Evolutionary conservation across 2,888 invertebrate genomes (phyloP), one percentile per base, ranked within the genome.

Genomic region (Limnephilus rhombicus): DNA sequence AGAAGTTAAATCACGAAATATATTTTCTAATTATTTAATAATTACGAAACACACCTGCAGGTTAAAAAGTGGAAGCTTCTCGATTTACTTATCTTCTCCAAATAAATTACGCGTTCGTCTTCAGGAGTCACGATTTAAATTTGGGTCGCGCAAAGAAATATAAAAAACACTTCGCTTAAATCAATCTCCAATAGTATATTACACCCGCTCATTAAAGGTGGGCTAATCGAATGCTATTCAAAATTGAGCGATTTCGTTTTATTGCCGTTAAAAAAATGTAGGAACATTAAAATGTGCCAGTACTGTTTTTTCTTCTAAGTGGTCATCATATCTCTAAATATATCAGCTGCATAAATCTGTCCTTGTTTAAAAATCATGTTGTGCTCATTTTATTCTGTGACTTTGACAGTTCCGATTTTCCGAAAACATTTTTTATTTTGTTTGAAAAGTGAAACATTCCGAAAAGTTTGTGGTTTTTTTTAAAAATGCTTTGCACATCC

Each of bases 101-200:
- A 87, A 87, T 87, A 87, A 87, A 68, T 87, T 29, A 87, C 53
- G 29, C 45, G 68, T 13, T 29, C 37, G 24, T 83, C 34, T 24
- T 86, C 37, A 11, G 88, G 24, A 80, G 80, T 89, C 88, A 89
- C 88, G 88, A 89, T 80, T 80, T 24, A 24, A n/a, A 80, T 80
- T 89, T 80, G 34, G 88, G 41, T 80, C 88, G 80, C 9, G 68
- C 88, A 80, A 80, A 80, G 18, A 80, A 18, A 24, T 31, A 88
- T 45, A 85, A 85, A 86, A 68, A 86, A 31, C 18, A 85, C n/a
- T 45, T 86, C 45, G 49, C 29, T n/a, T 37, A 24, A 29, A 86
- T 86, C 86, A 49, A 49, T 86, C 49, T 45, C 49, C 45, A 45
- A n/a, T 86, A 86, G 49, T 31, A 86, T 29, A n/a, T 68, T 68